Evolutionary conservation across 1,140 invertebrate genomes (phyloP), one percentile per base, ranked within the genome.

Genomic region (Arion vulgaris): DNA sequence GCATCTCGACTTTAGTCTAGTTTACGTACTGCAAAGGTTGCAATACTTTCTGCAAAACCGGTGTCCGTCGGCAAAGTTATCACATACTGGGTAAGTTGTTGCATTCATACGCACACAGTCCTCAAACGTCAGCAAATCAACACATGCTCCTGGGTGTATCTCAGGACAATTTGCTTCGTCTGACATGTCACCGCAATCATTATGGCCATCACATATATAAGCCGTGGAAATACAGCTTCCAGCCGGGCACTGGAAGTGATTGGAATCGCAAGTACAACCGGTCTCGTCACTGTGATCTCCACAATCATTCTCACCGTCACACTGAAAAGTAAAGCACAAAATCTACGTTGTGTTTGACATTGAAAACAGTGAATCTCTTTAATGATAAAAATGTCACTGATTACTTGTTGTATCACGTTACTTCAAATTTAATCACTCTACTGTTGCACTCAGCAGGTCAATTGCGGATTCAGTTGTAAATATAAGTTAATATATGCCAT

Each of bases 211-310:
- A n/a, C 80, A 81, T 34, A 2, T 41, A 19, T 39, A 81, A 11
- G 1, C 4, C 0, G 1, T 34, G 19, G 69, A 71, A 36, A 81
- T 36, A 34, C 80, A 81, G 0, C 45, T 66, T 2, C 80, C 80
- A 15, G 32, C 11, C n/a, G 11, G 13, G 72, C 80, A 81, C 36
- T 39, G 69, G 71, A 81, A 74, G 32, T 81, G 53, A 23, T 57
- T 51, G 19, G 13, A 19, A 38, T 62, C 39, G 36, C 80, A 81
- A 28, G 78, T 80, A 32, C 78, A 78, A 17, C 15, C 34, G 32
- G 23, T 80, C 51, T 85, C 84, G 88, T 99, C 98, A 0, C 96
- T 97, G 23, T 80, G 51, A 53, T 85, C 81, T 38, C 84, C 81
- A 45, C 84, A 82, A 62, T 85, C 81, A 34, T 85, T 80, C 11